These are phyloP conservation scores for Halictus rubicundus DNA, from an alignment of 1,140 invertebrate species.

Conservation along the genomic window DNA sequence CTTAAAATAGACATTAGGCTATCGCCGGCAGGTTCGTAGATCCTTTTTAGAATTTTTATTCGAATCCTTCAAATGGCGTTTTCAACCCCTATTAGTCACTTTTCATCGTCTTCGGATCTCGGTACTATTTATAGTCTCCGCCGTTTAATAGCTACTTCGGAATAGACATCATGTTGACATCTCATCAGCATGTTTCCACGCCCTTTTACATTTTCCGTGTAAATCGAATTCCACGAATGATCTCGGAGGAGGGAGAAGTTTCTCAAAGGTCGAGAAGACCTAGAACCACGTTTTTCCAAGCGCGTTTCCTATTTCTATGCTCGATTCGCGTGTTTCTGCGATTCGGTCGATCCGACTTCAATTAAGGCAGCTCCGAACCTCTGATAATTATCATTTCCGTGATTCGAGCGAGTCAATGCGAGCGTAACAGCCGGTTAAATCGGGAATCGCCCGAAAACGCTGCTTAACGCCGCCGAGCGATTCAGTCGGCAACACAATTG, in stretches of 20 bases:
- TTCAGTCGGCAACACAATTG: too few relatives aligned
- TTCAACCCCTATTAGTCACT: not conserved
- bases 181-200: too few relatives aligned
- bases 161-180: not conserved
- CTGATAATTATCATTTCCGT: conserved; percentile 4
- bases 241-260: not conserved
- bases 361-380: not conserved
- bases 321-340: not conserved
- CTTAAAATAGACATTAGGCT: not conserved
- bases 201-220: too few relatives aligned
- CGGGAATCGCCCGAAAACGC: not conserved
- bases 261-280: too few relatives aligned
- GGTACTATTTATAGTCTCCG: not conserved
- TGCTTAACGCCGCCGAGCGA: not conserved
- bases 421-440: not conserved
- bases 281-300: not conserved
- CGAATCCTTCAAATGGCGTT: too few relatives aligned
- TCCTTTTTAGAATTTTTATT: too few relatives aligned
- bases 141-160: not conserved
- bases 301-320: not conserved
- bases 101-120: too few relatives aligned
- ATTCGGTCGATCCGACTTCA: not conserved
- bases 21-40: too few relatives aligned
- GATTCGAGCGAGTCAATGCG: not conserved
- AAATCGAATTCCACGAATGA: too few relatives aligned